Evolutionary conservation across 2,113 vertebrate genomes (phyloP), one percentile per base, ranked within the genome.

Genomic region (Phoxinus phoxinus): DNA sequence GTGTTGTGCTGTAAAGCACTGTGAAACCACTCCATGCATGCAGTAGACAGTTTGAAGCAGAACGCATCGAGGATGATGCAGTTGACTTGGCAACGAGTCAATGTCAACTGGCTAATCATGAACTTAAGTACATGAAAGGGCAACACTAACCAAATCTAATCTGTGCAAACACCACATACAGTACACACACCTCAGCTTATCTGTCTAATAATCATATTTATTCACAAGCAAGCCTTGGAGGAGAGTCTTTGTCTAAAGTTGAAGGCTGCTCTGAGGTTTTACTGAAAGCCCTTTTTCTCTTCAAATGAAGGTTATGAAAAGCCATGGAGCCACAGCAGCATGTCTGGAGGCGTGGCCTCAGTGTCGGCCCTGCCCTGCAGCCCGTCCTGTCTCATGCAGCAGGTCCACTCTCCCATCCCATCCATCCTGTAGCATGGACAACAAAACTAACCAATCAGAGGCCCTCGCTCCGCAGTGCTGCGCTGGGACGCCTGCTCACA

Each of bases 271-370:
- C 92, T 94, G 91, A 91, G 90, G 92, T 95, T 83, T 92, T 94
- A 95, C 96, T 96, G 96, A 96, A 94, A 95, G 95, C 95, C 93
- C 95, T 96, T 96, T 96, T 94, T 96, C 94, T 97, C 95, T 96
- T 96, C 93, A 95, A 95, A 95, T 93, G 93, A 96, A 97, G 95
- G 94, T 95, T 96, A 95, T 95, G 95, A 96, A 95, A 95, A 95
- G 94, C 94, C 94, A 95, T 94, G 95, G 94, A 97, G 94, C 96
- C 95, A 96, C 95, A 97, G 95, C 95, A 96, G 94, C 94, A 95
- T 96, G 94, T 95, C 93, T 94, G 95, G 94, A 93, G 94, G 95
- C 94, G 93, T 93, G 89, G 95, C 95, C 95, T 95, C 94, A 91
- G 94, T 95, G 94, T 95, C 96, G 93, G 94, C 94, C 92, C 93